A percentile compares a stretch with the other conserved stretches of the same genome.
These are phyloP conservation scores for Lasioglossum morio DNA, from an alignment of 2,888 invertebrate genomes.

Conservation along the genomic window DNA sequence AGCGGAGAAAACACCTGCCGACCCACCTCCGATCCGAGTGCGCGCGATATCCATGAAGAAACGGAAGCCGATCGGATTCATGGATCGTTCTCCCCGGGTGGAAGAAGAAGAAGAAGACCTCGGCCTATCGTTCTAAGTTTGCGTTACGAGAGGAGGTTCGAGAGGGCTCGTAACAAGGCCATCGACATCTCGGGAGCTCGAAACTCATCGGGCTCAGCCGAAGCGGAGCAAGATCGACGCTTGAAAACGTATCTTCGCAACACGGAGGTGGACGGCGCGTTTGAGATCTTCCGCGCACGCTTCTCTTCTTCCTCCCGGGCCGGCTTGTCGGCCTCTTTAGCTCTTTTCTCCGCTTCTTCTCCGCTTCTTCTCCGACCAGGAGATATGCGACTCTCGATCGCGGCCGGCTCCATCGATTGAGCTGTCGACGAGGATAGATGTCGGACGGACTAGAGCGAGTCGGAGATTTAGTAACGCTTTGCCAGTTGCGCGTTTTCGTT, in stretches of 20 bases:
- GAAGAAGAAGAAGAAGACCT: slow-evolving; percentile 24
- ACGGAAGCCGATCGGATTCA: slow-evolving; percentile 25
- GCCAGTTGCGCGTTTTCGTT: background rate
- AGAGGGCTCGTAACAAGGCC: slow-evolving; percentile 62
- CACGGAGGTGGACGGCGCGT: slow-evolving; percentile 73
- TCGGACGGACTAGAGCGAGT: slow-evolving; percentile 51
- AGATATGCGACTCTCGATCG: slow-evolving; percentile 57
- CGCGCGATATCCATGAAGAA: slow-evolving; percentile 25
- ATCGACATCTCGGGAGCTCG: slow-evolving; percentile 57
- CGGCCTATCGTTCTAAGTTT: slow-evolving; percentile 13
- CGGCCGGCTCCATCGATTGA: slow-evolving; percentile 64
- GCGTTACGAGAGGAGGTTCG: background rate
- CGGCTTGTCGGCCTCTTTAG: slow-evolving; percentile 71
- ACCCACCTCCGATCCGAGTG: slow-evolving; percentile 20
- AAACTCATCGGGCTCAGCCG: slow-evolving; percentile 59
- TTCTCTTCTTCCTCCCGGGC: slow-evolving; percentile 61
- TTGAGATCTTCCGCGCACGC: slow-evolving; percentile 72
- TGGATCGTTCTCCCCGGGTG: slow-evolving; percentile 27
- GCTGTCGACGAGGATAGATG: slow-evolving; percentile 68
- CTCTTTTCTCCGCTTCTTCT: slow-evolving; percentile 11
- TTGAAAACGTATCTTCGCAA: slow-evolving; percentile 62
- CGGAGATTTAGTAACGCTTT: slow-evolving; percentile 33
- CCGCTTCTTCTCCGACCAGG: slow-evolving; percentile 20
- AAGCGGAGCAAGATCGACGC: slow-evolving; percentile 54
- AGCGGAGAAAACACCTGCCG: slow-evolving; percentile 41